Percentiles rank a stretch among this genome's conserved stretches.
Conservation (phyloP, 2,888 invertebrate genomes). For the Drosophila cyrtoloma region DNA sequence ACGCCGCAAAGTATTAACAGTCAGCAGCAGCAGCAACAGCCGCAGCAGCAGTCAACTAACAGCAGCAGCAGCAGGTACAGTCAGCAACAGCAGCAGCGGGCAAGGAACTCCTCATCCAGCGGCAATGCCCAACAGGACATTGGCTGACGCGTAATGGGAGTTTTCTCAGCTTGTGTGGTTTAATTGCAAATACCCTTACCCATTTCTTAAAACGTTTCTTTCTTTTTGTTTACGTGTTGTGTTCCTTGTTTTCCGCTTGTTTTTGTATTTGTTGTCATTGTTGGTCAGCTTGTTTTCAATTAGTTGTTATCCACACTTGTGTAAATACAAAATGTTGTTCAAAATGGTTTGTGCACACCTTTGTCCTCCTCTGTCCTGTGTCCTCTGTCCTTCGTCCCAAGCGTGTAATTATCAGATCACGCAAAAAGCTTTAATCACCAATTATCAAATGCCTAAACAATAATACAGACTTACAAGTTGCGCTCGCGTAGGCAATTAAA, state of each 20-base stretch:
- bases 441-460: slow-evolving; percentile 41
- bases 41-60: slow-evolving; percentile 68
- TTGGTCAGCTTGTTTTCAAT: slow-evolving; percentile 17
- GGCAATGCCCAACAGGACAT: slow-evolving; percentile 86
- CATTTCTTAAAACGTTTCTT: slow-evolving; percentile 13
- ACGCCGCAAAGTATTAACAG: slow-evolving; percentile 81
- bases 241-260: slow-evolving; percentile 25
- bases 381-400: slow-evolving; percentile 28
- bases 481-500: slow-evolving; percentile 57
- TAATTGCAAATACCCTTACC: slow-evolving; percentile 78
- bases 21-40: slow-evolving; percentile 64
- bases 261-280: slow-evolving; percentile 32
- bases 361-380: slow-evolving; percentile 29
- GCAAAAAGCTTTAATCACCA: slow-evolving; percentile 55
- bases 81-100: slow-evolving; percentile 74
- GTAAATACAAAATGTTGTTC: slow-evolving; percentile 38
- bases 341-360: slow-evolving; percentile 12
- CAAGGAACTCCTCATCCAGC: slow-evolving; percentile 68
- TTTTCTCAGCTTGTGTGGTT: slow-evolving; percentile 93
- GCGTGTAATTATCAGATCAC: slow-evolving; percentile 30
- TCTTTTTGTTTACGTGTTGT: slow-evolving; percentile 34
- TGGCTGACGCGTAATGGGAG: slow-evolving; percentile 93
- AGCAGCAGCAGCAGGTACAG: slow-evolving; percentile 77
- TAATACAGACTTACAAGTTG: slow-evolving; percentile 59
- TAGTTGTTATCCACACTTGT: slow-evolving; percentile 23